These are phyloP conservation scores for Zingel zingel DNA, from an alignment of 2,113 vertebrate species.

Conservation along the genomic window DNA sequence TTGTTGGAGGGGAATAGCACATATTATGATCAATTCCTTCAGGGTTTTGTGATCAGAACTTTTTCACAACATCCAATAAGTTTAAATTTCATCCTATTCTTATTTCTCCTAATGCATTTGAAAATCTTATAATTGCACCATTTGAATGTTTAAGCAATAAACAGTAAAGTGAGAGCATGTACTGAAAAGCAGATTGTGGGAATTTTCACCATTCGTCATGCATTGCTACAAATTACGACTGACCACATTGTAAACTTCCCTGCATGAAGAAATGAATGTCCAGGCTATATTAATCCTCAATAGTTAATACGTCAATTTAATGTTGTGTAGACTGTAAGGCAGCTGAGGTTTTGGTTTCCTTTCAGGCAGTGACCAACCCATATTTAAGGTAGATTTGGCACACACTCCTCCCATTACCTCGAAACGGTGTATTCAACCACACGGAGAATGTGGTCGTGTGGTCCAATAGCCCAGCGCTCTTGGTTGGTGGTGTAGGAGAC, in stretches of 20 bases:
- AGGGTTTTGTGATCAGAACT: conserved; percentile 6
- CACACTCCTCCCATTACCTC: conserved; percentile 82
- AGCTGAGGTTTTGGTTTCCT: conserved; percentile 28
- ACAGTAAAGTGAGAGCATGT: neutral
- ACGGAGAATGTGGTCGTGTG: conserved; percentile 99
- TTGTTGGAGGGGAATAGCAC: conserved; percentile 1
- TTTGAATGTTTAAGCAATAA: neutral
- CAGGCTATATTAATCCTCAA: neutral
- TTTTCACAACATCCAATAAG: neutral
- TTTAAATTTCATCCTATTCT: neutral
- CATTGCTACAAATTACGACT: neutral
- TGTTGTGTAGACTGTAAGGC: conserved; percentile 1
- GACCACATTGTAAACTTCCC: neutral
- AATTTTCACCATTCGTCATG: conserved; percentile 18
- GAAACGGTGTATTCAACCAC: conserved; percentile 99
- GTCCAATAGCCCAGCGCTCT: conserved; percentile 98
- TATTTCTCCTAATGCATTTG: neutral
- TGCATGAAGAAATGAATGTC: neutral
- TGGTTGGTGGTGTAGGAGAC: conserved; percentile 99
- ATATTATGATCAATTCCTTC: conserved; percentile 5
- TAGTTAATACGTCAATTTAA: conserved; percentile 22
- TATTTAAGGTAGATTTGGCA: conserved; percentile 44
- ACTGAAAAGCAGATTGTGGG: conserved; percentile 9
- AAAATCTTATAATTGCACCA: neutral
- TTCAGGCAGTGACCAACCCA: conserved; percentile 20